These are phyloP conservation scores for Chelonoidis abingdonii DNA, from an alignment of 2,113 vertebrate species.

Conservation along the genomic window DNA sequence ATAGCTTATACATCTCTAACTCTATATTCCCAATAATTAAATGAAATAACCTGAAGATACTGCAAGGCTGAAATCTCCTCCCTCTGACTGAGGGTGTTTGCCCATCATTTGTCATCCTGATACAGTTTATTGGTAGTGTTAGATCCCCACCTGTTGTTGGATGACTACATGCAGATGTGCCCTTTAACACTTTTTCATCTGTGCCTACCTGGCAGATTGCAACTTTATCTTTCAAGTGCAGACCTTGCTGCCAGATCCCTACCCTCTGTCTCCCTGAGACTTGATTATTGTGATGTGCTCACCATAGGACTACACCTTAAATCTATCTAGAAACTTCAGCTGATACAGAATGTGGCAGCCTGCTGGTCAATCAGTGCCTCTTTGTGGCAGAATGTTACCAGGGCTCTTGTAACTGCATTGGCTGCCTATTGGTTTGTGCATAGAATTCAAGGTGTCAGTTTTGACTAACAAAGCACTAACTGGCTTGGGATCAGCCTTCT, in stretches of 20 bases:
- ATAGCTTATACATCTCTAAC: neutral
- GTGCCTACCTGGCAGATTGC: neutral
- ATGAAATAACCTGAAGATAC: neutral
- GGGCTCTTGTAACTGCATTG: neutral
- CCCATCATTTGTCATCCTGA: neutral
- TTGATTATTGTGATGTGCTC: neutral
- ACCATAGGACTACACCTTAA: neutral
- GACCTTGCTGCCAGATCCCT: neutral
- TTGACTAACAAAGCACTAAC: neutral
- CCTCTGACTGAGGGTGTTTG: neutral
- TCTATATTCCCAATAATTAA: neutral
- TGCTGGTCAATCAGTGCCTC: neutral
- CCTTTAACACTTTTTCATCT: neutral
- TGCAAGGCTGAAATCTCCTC: neutral
- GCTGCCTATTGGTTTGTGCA: neutral
- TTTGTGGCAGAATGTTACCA: neutral
- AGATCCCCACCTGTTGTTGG: neutral
- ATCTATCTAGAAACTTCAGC: too few species aligned
- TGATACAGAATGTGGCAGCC: neutral
- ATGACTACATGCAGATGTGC: accelerated
- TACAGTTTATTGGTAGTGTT: neutral
- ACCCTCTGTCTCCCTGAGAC: neutral
- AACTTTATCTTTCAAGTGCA: accelerated
- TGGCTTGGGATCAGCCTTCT: too few species aligned
- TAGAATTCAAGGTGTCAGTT: neutral